Base-by-base conservation (phyloP, 2,113 vertebrate genomes). In the Aegithalos caudatus region DNA sequence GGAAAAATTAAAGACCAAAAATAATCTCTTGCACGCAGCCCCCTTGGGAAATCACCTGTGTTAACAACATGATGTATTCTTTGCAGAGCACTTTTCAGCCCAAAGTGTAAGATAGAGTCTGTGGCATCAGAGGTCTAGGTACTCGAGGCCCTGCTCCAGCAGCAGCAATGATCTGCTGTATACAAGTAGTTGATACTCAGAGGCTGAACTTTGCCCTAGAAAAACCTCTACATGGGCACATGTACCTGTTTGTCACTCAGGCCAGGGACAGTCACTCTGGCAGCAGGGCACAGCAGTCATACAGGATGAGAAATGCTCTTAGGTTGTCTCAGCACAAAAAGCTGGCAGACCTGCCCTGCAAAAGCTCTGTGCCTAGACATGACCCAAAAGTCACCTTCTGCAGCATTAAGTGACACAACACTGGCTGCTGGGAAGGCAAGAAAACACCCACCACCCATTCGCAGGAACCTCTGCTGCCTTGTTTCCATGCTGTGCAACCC, bases 361-460 rank as follows among this genome's bases (percentile, higher is more conserved):
- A 81, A 84, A 91, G 14, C 22, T 62, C 73, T 29, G 35, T 33
- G 37, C 3, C 1, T 65, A 60, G 53, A 44, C 48, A 40, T 88
- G 66, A 76, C 86, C 74, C 71, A 53, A 25, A 90, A 92, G 50
- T 86, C 58, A 69, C 71, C 42, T 94, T 62, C 71, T 86, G 62
- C 50, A 86, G 50, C 10, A 10, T 16, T 19, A 33, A 72, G 66
- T 88, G 85, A 70, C 42, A 65, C 14, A 83, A 69, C 15, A 22
- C 27, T 65, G 3, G 0, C 38, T 70, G 54, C 60, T 81, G 42
- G 51, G 86, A 86, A 88, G 56, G 47, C 76, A 77, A 3, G 3
- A 73, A 65, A 69, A 3, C 40, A 92, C 66, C 23, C 67, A 69
- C 79, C 58, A 81, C 33, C 79, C 86, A 29, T 50, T 9, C 88